Evolutionary conservation across 2,888 invertebrate species (phyloP).

Genomic region (Caenorhabditis imperialis): DNA sequence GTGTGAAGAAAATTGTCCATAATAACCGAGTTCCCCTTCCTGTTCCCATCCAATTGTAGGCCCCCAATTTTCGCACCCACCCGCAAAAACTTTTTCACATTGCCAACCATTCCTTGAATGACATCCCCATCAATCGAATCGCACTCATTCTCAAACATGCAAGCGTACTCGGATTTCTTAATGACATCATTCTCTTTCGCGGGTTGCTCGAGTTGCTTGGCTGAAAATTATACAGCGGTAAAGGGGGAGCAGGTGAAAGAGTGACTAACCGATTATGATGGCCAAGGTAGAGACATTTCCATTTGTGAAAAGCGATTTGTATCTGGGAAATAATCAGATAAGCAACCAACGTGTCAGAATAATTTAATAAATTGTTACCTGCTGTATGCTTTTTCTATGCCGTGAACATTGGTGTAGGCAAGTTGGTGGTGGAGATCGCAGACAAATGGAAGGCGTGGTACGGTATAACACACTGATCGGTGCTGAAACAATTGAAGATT

Average conservation of each 20-base stretch:
- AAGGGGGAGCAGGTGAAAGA: constrained; percentile 1
- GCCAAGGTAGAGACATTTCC: constrained; percentile 57
- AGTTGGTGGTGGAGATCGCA: constrained; percentile 73
- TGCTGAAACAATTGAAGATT: constrained; percentile 27
- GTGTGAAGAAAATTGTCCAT: constrained; percentile 15
- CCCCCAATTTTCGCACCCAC: constrained; percentile 38
- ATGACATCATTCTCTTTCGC: constrained; percentile 53
- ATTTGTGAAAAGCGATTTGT: constrained; percentile 55
- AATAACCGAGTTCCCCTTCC: constrained; percentile 48
- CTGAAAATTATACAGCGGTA: constrained; percentile 38
- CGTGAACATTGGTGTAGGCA: constrained; percentile 58
- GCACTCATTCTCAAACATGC: constrained; percentile 68
- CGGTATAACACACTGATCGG: constrained; percentile 45
- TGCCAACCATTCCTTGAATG: constrained; percentile 70
- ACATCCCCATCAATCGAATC: constrained; percentile 66
- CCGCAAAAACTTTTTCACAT: constrained; percentile 70
- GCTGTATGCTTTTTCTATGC: constrained; percentile 61
- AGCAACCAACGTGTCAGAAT: not conserved
- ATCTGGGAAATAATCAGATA: constrained; percentile 34
- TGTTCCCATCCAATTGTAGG: not conserved
- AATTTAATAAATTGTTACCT: constrained; percentile 28
- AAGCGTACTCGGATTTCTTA: constrained; percentile 58
- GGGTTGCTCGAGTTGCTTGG: constrained; percentile 62
- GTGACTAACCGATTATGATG: constrained; percentile 57
- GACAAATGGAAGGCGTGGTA: constrained; percentile 65